Evolutionary conservation across 2,113 vertebrate genomes (phyloP).

Genomic region (Rhadina sibilatrix): DNA sequence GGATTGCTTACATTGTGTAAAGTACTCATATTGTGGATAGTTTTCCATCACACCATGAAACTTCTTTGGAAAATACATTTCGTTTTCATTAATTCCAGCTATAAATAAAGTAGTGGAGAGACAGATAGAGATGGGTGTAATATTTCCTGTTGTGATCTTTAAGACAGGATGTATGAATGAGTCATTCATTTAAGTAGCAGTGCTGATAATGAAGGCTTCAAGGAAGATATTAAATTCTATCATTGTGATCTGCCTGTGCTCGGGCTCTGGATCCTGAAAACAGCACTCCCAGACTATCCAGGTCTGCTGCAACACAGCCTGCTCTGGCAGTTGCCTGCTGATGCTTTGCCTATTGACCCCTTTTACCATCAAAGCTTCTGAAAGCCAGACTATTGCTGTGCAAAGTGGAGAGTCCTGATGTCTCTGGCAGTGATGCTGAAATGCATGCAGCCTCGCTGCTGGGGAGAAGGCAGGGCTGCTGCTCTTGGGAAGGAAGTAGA

Average conservation of each 20-base stretch:
- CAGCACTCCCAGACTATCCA: neutral
- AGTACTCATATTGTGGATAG: neutral
- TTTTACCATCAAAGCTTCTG: neutral
- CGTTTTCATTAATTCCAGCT: slow-evolving; percentile 6
- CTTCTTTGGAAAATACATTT: neutral
- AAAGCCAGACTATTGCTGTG: neutral
- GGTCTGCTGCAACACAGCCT: neutral
- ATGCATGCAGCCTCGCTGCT: neutral
- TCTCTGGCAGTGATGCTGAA: neutral
- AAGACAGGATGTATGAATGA: slow-evolving; percentile 33
- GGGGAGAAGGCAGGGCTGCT: neutral
- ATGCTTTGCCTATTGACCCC: neutral
- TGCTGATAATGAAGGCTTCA: slow-evolving; percentile 29
- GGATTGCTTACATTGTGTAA: neutral
- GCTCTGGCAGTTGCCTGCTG: neutral
- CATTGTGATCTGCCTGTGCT: neutral
- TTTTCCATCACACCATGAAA: neutral
- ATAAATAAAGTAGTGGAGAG: slow-evolving; percentile 40
- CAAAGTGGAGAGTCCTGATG: neutral
- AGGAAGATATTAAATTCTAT: slow-evolving; percentile 31
- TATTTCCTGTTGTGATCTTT: slow-evolving; percentile 58
- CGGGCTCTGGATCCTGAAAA: neutral
- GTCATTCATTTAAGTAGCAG: slow-evolving; percentile 51
- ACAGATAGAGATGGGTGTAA: slow-evolving; percentile 28
- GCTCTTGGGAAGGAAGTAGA: neutral